Base-by-base conservation (phyloP, 2,113 vertebrate species). In the Cinclus mexicanus region DNA sequence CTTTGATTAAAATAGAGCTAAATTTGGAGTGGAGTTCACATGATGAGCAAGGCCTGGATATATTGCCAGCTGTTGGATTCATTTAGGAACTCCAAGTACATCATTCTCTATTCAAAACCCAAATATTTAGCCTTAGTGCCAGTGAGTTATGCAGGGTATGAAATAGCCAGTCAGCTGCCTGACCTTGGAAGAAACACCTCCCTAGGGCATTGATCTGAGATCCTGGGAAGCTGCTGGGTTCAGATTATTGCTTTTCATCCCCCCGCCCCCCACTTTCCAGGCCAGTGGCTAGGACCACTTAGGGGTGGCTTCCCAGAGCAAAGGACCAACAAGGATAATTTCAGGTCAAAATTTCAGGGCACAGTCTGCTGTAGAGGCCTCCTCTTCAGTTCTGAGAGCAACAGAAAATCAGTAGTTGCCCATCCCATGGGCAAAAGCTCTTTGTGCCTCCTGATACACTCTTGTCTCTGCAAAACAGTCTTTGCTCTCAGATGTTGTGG, bases 51-150 rank as follows among this genome's bases (percentile, higher is more conserved):
- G n/a, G 20, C 21, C 53, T 47, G 60, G 46, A 69, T 50, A 5
- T 14, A 50, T 17, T 69, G n/a, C 29, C 0, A 0, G 57, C 24
- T 9, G 1, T 9, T 39, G 60, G 41, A 63, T 65, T 67, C 16
- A 25, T 26, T 72, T 55, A 6, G 15, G 56, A 85, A 85, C 42
- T 1, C 11, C 46, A 53, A 85, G 25, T 39, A 49, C 15, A 19
- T 57, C 0, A 1, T 61, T 65, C 50, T 69, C 37, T 22, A 13
- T 44, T 63, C 52, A 63, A 70, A 93, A 37, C 0, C 2, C 13
- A n/a, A 42, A 53, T n/a, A 57, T 68, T 65, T 57, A 63, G 9
- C 12, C 42, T 63, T 65, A 6, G 42, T 52, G 35, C 11, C 60
- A 35, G 14, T 7, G 41, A 41, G 37, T n/a, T 88, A 61, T 1